phyloP scores from a whole-genome alignment of 1,140 invertebrate genomes.

The Drosophila burlai region DNA sequence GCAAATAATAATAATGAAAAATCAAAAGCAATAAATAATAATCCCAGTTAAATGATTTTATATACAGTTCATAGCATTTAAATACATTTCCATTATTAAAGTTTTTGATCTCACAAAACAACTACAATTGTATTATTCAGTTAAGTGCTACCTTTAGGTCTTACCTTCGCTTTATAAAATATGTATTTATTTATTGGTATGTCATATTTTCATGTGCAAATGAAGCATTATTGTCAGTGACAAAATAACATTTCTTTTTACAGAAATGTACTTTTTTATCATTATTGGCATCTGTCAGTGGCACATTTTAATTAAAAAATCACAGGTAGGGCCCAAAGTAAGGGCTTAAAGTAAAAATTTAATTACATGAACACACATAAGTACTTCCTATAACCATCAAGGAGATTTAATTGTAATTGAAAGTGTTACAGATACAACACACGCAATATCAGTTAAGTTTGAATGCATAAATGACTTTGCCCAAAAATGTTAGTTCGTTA shows the following conservation, averaged over 20 bases:
- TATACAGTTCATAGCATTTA: background rate
- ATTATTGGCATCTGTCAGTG: background rate
- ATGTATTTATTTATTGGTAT: background rate
- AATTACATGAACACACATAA: background rate
- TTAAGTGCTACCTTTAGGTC: background rate
- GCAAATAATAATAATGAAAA: background rate
- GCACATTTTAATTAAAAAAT: background rate
- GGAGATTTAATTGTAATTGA: background rate
- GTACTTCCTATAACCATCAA: too few species aligned
- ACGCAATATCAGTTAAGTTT: background rate
- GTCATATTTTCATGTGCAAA: background rate
- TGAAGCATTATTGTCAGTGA: background rate
- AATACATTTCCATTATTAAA: background rate
- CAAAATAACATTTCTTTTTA: too few species aligned
- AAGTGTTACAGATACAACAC: background rate
- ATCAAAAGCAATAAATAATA: too few species aligned
- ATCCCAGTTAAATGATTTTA: too few species aligned
- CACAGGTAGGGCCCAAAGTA: background rate
- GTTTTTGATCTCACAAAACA: background rate
- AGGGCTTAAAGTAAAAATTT: background rate
- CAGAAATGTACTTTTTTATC: background rate
- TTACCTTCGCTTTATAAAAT: too few species aligned
- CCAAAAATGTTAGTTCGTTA: background rate
- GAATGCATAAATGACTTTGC: background rate
- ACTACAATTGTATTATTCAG: background rate